Conservation (phyloP, 2,113 vertebrate species). For the Datnioides undecimradiatus region DNA sequence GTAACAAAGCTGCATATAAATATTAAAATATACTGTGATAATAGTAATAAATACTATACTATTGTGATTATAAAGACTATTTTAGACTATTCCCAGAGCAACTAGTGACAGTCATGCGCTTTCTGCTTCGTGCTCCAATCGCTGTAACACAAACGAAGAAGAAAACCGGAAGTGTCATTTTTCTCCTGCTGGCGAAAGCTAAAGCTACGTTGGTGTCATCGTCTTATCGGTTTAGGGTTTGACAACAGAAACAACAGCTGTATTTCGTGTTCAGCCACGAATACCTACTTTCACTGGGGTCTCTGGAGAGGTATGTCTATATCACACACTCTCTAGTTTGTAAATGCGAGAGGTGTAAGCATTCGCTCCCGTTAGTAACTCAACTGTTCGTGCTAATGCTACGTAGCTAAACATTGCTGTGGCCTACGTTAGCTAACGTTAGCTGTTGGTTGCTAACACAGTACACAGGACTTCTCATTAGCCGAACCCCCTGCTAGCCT, state of each 20-base stretch:
- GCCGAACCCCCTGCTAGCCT: neutral
- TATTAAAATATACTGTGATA: too few species aligned
- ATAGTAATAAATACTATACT: too few species aligned
- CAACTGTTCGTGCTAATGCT: conserved; percentile 37
- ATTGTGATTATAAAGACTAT: neutral
- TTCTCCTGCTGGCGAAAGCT: conserved; percentile 46
- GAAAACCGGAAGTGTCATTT: conserved; percentile 61
- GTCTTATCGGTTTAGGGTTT: conserved; percentile 66
- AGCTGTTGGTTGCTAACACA: conserved; percentile 22
- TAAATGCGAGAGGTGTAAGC: neutral
- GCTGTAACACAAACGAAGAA: conserved; percentile 39
- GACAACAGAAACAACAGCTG: conserved; percentile 53
- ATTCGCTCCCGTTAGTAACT: neutral
- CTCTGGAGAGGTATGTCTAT: conserved; percentile 73
- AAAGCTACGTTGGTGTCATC: conserved; percentile 64
- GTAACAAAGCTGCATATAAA: too few species aligned
- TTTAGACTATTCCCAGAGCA: neutral
- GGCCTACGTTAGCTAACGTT: conserved; percentile 56
- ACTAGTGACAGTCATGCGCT: neutral
- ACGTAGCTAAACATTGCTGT: conserved; percentile 30
- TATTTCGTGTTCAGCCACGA: conserved; percentile 61
- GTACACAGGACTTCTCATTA: neutral
- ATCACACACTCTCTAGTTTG: too few species aligned
- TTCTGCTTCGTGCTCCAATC: neutral
- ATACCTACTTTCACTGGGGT: conserved; percentile 46